phyloP scores from a whole-genome alignment of 1,140 invertebrate species.

The Hypsibius dujardini region DNA sequence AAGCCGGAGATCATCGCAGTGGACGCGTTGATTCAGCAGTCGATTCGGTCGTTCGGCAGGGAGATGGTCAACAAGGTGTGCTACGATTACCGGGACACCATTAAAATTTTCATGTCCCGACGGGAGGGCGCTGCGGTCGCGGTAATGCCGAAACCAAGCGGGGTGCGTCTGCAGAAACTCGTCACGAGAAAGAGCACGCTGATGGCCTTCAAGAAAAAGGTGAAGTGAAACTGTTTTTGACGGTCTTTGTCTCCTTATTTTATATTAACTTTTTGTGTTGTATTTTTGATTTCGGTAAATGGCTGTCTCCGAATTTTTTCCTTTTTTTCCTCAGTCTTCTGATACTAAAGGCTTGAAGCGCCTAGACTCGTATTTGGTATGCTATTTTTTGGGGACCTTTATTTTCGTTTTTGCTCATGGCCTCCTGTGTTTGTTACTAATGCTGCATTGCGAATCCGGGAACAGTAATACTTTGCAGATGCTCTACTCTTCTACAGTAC shows the following conservation, averaged over 20 bases:
- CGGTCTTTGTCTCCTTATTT: neutral
- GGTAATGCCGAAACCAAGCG: neutral
- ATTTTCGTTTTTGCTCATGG: neutral
- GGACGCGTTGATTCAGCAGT: neutral
- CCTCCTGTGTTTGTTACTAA: neutral
- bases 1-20: constrained; percentile 15
- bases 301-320: neutral
- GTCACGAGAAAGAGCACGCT: constrained; percentile 5
- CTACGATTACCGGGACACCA: constrained; percentile 4
- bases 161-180: neutral
- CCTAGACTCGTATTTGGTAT: neutral
- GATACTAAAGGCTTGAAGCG: too few relatives aligned
- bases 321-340: neutral
- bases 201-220: neutral
- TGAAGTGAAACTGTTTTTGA: constrained; percentile 3
- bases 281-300: neutral
- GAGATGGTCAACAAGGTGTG: constrained; percentile 13
- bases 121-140: neutral
- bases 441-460: too few relatives aligned
- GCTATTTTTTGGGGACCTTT: neutral
- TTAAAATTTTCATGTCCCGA: constrained; percentile 6
- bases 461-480: too few relatives aligned
- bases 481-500: too few relatives aligned
- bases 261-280: neutral
- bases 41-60: constrained; percentile 7